Conservation (phyloP, 30 jellyfish, hydroid and myxozoan genomes). For the Catostylus mosaicus region DNA sequence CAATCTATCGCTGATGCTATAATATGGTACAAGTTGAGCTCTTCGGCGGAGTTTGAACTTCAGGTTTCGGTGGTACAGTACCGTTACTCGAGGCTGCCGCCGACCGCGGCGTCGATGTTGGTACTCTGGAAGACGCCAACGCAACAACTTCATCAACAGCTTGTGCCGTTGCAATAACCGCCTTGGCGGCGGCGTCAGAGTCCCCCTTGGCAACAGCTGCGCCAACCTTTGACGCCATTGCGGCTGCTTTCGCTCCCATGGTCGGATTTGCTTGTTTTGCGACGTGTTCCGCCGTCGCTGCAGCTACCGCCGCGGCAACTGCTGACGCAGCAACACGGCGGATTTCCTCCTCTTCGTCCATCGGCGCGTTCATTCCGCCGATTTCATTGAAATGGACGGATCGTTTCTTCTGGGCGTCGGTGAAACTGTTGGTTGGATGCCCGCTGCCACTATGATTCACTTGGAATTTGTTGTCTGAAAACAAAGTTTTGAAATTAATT, state of each 20-base stretch:
- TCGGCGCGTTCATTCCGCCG: conserved; percentile 60
- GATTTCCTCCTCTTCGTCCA: conserved; percentile 79
- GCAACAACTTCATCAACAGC: conserved; percentile 97
- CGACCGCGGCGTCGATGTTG: conserved; percentile 44
- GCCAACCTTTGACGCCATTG: conserved; percentile 98
- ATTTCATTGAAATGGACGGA: conserved; percentile 82
- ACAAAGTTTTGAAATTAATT: too few species aligned
- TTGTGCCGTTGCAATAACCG: conserved; percentile 94
- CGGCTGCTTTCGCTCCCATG: conserved; percentile 99
- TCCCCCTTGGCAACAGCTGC: conserved; percentile 98
- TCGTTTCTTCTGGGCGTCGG: conserved; percentile 78
- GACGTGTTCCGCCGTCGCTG: conserved; percentile 97
- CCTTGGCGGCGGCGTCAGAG: conserved; percentile 96
- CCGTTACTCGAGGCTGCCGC: conserved; percentile 47
- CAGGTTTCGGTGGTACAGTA: conserved; percentile 29
- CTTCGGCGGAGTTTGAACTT: conserved; percentile 54
- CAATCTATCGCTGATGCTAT: conserved; percentile 25
- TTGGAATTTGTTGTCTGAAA: conserved; percentile 53
- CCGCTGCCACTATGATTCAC: conserved; percentile 39
- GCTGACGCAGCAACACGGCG: conserved; percentile 87
- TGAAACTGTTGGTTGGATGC: conserved; percentile 11
- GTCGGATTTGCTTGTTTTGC: conserved; percentile 98
- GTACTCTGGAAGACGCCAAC: conserved; percentile 66
- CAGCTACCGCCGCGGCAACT: conserved; percentile 98
- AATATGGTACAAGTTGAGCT: conserved; percentile 65